These are phyloP conservation scores for Coreoperca whiteheadi DNA, from an alignment of 2,113 vertebrate genomes.

Conservation along the genomic window DNA sequence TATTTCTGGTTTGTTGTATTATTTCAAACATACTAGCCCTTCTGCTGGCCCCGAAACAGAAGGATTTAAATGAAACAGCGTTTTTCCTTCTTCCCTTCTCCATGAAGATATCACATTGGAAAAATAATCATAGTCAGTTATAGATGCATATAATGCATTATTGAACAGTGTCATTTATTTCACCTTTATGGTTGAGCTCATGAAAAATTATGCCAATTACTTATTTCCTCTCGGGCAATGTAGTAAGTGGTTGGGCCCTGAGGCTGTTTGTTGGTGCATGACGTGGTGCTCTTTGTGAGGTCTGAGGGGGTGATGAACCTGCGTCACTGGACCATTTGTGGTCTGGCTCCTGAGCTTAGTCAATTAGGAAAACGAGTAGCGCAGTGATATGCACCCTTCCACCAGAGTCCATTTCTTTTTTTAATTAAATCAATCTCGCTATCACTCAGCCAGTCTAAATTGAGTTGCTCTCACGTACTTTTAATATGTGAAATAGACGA, in stretches of 20 bases:
- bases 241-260: constrained; percentile 77
- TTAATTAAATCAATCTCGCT: constrained; percentile 71
- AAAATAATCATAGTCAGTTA: constrained; percentile 89
- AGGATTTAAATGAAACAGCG: constrained; percentile 80
- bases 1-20: not conserved
- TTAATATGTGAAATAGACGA: constrained; percentile 67
- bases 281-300: constrained; percentile 68
- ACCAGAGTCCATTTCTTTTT: constrained; percentile 62
- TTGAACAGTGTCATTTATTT: constrained; percentile 95
- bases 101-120: constrained; percentile 77
- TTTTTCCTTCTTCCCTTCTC: constrained; percentile 29
- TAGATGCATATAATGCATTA: constrained; percentile 93
- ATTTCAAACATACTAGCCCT: not conserved
- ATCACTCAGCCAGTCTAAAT: constrained; percentile 72
- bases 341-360: constrained; percentile 54
- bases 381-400: constrained; percentile 55
- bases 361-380: constrained; percentile 67
- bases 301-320: constrained; percentile 59
- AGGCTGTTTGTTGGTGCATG: constrained; percentile 75
- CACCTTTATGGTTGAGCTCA: constrained; percentile 91
- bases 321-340: constrained; percentile 54
- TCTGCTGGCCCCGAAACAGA: constrained; percentile 36
- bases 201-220: constrained; percentile 98
- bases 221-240: constrained; percentile 88
- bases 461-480: constrained; percentile 63